Conservation (phyloP, 1,140 invertebrate genomes). For the Zaprionus vittiger region DNA sequence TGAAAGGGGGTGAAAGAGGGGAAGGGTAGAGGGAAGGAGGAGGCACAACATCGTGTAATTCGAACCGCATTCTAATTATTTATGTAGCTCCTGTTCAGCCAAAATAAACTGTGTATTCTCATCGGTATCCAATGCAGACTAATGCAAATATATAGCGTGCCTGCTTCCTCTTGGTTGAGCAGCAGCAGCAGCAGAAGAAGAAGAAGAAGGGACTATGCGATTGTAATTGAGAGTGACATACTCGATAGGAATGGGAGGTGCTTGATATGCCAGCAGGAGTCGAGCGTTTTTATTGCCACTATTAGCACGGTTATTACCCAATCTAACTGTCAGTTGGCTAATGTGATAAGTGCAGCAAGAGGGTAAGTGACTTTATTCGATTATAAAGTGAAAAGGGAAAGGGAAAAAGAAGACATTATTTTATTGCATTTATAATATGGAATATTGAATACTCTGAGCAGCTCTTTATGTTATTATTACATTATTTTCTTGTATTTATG, state of each 20-base stretch:
- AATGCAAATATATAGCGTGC: slow-evolving; percentile 1
- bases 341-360: neutral
- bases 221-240: neutral
- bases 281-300: neutral
- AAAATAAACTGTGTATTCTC: neutral
- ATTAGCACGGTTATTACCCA: neutral
- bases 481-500: too few species aligned
- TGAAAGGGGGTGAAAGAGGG: too few species aligned
- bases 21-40: neutral
- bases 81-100: slow-evolving; percentile 4
- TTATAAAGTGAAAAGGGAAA: too few species aligned
- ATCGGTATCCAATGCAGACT: neutral
- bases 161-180: neutral
- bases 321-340: neutral
- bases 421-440: too few species aligned
- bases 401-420: too few species aligned
- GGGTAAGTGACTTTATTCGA: too few species aligned
- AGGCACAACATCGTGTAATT: slow-evolving; percentile 6
- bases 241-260: neutral
- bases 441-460: too few species aligned
- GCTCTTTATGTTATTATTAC: too few species aligned
- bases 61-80: slow-evolving; percentile 37
- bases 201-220: neutral
- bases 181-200: too few species aligned
- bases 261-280: neutral